phyloP scores from a whole-genome alignment of 2,113 vertebrate species.

The Atherinomorus stipes region DNA sequence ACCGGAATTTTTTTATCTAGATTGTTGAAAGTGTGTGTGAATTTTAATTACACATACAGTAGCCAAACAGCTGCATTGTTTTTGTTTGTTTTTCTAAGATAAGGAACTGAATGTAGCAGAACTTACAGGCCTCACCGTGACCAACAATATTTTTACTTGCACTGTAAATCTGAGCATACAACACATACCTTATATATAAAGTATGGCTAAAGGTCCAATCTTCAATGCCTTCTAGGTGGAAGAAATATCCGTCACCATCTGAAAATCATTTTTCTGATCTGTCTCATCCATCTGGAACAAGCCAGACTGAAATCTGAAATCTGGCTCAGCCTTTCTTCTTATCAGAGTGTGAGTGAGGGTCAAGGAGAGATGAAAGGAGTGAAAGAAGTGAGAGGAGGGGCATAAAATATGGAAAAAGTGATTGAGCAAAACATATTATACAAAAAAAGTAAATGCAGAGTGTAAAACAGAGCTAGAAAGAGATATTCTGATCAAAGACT shows the following conservation, averaged over 20 bases:
- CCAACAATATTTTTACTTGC: constrained; percentile 1
- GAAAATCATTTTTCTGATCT: constrained; percentile 12
- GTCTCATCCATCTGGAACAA: constrained; percentile 59
- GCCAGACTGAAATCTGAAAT: constrained; percentile 27
- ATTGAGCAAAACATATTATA: constrained; percentile 1
- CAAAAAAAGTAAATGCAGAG: constrained; percentile 7
- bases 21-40: constrained; percentile 1
- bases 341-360: constrained; percentile 11
- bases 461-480: background rate
- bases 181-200: background rate
- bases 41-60: background rate
- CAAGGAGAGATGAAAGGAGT: constrained; percentile 6
- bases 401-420: constrained; percentile 3
- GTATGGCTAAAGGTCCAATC: background rate
- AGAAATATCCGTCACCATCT: constrained; percentile 4
- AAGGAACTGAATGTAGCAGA: background rate
- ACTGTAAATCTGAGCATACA: background rate
- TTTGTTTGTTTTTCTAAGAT: too few relatives aligned
- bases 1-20: constrained; percentile 2
- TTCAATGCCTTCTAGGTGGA: constrained; percentile 7
- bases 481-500: too few relatives aligned
- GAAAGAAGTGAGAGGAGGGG: constrained; percentile 2
- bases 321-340: constrained; percentile 22
- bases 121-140: background rate
- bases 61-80: background rate